Conservation (phyloP, 2,888 invertebrate species). For the Drosophila aldrichi region DNA sequence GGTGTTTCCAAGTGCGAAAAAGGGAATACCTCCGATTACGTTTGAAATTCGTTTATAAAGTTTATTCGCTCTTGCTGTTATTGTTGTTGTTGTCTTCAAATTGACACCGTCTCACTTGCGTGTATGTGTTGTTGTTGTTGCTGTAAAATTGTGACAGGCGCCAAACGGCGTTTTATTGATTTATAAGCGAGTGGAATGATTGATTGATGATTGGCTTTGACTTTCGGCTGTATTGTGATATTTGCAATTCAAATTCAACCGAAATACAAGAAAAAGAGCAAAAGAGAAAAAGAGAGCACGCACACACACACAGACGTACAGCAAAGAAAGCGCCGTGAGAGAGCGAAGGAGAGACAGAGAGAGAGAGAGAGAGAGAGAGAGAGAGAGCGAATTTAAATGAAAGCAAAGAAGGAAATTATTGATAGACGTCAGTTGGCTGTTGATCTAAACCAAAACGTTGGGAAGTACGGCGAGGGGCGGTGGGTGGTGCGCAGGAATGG, state of each 20-base stretch:
- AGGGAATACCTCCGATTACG: conserved; percentile 75
- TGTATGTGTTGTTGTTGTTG: conserved; percentile 2
- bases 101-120: background rate
- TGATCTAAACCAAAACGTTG: conserved; percentile 36
- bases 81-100: conserved; percentile 9
- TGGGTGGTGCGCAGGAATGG: background rate
- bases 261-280: conserved; percentile 16
- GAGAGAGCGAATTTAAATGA: conserved; percentile 22
- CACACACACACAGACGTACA: background rate
- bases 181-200: conserved; percentile 55
- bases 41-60: conserved; percentile 12
- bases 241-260: conserved; percentile 38
- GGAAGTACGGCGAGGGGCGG: background rate
- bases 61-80: conserved; percentile 20
- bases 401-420: conserved; percentile 57
- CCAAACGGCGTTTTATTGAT: conserved; percentile 69
- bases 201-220: conserved; percentile 76
- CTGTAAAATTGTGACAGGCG: conserved; percentile 64
- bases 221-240: conserved; percentile 58
- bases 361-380: background rate
- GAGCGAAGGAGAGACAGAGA: background rate
- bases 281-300: conserved; percentile 14
- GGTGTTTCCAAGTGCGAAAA: conserved; percentile 70
- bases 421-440: conserved; percentile 76
- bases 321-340: background rate